Evolutionary conservation across 2,888 invertebrate species (phyloP).

Genomic region (Hermaeophaga mercurialis): DNA sequence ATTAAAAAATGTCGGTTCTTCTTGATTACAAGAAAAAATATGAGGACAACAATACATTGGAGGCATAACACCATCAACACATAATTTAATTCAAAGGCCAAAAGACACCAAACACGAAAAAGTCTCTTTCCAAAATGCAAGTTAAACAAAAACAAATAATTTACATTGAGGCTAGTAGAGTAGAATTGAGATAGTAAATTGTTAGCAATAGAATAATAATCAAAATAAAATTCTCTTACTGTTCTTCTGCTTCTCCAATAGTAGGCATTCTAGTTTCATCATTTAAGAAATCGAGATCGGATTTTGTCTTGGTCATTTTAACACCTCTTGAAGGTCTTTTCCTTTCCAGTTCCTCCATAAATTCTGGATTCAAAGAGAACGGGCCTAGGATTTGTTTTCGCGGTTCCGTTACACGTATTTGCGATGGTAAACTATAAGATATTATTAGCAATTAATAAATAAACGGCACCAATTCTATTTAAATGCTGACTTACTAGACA

Average conservation of each 20-base stretch:
- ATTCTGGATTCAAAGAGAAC: slow-evolving; percentile 76
- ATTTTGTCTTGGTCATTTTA: slow-evolving; percentile 50
- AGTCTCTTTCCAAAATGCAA: no score
- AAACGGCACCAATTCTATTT: neutral
- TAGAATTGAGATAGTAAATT: no score
- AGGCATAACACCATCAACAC: no score
- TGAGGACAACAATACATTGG: no score
- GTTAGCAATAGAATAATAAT: no score
- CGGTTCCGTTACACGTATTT: slow-evolving; percentile 56
- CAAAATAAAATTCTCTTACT: slow-evolving; percentile 43
- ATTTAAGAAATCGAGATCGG: slow-evolving; percentile 53
- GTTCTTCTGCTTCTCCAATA: slow-evolving; percentile 48
- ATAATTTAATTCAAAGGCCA: no score
- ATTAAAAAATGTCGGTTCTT: no score
- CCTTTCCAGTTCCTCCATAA: slow-evolving; percentile 71
- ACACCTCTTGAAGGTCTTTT: slow-evolving; percentile 38
- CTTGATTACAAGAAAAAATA: no score
- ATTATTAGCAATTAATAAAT: neutral
- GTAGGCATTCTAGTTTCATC: slow-evolving; percentile 52
- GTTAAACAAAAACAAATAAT: no score
- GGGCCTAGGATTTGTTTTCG: slow-evolving; percentile 67
- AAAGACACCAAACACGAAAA: no score
- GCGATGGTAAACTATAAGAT: slow-evolving; percentile 51
- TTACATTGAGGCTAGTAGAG: no score
- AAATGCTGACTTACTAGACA: slow-evolving; percentile 40